A percentile compares a stretch with the other conserved stretches of the same genome.
phyloP scores from a whole-genome alignment of 2,888 invertebrate species.

The Julus scanicus region DNA sequence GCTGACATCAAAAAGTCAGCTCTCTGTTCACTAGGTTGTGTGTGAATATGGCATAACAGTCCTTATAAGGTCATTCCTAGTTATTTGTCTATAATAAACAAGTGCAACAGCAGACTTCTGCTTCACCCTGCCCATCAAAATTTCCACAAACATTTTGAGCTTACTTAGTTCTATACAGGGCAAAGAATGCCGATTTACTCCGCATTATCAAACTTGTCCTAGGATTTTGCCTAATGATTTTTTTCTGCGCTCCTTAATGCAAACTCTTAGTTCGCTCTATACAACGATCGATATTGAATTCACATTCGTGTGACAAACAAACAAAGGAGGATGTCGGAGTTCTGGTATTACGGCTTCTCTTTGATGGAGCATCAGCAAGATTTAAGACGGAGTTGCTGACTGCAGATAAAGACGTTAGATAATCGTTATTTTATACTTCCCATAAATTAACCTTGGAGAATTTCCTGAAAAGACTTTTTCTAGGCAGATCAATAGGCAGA shows the following conservation, averaged over 20 bases:
- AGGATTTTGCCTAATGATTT: conserved; percentile 11
- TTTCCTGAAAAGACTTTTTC: not conserved
- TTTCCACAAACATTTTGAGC: not conserved
- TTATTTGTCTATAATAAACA: no score
- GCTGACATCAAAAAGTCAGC: no score
- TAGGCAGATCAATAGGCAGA: not conserved
- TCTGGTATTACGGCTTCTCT: not conserved
- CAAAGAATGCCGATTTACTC: not conserved
- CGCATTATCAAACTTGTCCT: conserved; percentile 3
- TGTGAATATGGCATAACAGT: no score
- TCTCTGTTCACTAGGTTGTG: no score
- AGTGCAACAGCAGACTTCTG: not conserved
- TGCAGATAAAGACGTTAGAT: conserved; percentile 19
- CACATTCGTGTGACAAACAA: not conserved
- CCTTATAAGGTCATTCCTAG: no score
- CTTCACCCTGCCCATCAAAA: not conserved
- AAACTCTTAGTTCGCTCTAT: no score
- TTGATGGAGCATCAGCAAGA: conserved; percentile 11
- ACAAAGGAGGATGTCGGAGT: not conserved
- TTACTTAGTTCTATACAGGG: not conserved
- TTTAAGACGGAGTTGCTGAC: conserved; percentile 19
- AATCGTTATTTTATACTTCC: conserved; percentile 11
- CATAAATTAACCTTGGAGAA: conserved; percentile 19
- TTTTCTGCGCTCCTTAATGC: not conserved
- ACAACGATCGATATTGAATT: not conserved